Percentiles rank a stretch among this genome's conserved stretches.
phyloP scores from a whole-genome alignment of 2,888 invertebrate species.

The Pheosia gnoma region DNA sequence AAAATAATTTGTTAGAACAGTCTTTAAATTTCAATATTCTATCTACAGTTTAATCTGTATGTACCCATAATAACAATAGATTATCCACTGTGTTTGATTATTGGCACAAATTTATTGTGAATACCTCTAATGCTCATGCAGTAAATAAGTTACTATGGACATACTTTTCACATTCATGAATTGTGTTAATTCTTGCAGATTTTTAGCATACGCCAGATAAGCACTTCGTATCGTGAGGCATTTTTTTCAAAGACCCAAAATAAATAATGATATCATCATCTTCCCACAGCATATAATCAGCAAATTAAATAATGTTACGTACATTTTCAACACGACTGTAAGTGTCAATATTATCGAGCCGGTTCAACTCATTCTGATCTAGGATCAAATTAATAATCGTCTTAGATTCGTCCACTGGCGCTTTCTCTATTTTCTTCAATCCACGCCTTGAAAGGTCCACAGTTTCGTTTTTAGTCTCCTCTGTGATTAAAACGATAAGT shows the following conservation, averaged over 20 bases:
- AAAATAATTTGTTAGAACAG: not conserved
- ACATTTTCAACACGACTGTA: slow-evolving; percentile 91
- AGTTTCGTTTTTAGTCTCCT: slow-evolving; percentile 72
- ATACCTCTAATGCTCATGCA: no score
- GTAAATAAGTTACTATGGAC: no score
- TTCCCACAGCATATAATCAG: not conserved
- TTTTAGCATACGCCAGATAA: not conserved
- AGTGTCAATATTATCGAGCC: slow-evolving; percentile 94
- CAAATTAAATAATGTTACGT: slow-evolving; percentile 38
- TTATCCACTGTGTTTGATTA: no score
- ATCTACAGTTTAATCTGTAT: no score
- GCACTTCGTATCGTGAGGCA: no score
- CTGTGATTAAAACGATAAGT: slow-evolving; percentile 32
- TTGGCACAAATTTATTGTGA: no score
- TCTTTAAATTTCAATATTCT: no score
- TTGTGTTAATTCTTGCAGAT: not conserved
- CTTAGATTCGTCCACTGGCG: slow-evolving; percentile 87
- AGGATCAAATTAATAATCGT: slow-evolving; percentile 88
- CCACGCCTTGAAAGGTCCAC: slow-evolving; percentile 91
- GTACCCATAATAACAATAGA: no score
- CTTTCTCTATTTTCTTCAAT: slow-evolving; percentile 91
- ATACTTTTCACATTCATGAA: no score
- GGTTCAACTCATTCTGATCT: slow-evolving; percentile 94
- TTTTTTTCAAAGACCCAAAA: slow-evolving; percentile 1
- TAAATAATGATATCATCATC: slow-evolving; percentile 7